Base-by-base conservation (phyloP, 2,888 invertebrate genomes). In the Drosophila colorata region DNA sequence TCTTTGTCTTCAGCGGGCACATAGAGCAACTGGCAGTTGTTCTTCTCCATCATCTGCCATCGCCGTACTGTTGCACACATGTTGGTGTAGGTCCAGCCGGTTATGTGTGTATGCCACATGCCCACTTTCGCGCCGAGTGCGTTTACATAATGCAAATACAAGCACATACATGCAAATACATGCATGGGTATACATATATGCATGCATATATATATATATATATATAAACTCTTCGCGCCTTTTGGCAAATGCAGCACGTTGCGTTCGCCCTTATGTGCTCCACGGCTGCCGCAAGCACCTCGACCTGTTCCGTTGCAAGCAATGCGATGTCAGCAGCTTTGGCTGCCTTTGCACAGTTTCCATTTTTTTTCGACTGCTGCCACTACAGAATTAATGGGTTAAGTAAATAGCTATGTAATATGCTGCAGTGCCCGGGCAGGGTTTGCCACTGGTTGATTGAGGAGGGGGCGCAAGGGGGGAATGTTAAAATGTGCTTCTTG, bases 321-420 rank as follows among this genome's bases (percentile, higher is more conserved):
- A 31, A 33, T 44, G 66, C 70, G 63, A 48, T 71, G 81, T 84
- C 82, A 84, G 87, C 84, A 77, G 70, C 79, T 69, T 64, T 70
- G 52, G 25, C 53, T 58, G 46, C 57, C 61, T 64, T 52, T 41
- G 18, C 46, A 40, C 33, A 48, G 44, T 52, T 56, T 11, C 20
- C n/a, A 23, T 46, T 14, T 14, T 63, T 48, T 76, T 4, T 14
- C 47, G 56, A 78, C 80, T 69, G 73, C 69, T 61, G 63, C 59
- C 59, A 49, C 60, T 65, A 63, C 71, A 69, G 43, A 73, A 85
- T 85, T 83, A 83, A 84, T 83, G 82, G 87, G 87, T 81, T 87
- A 87, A 87, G 76, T 83, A 83, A 83, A 83, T 87, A 85, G 70
- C 85, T 69, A 68, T 81, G 85, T 83, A 74, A 87, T 80, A 71